Conservation (phyloP, 64 coral and sea anemone genomes). For the Montipora sp. region DNA sequence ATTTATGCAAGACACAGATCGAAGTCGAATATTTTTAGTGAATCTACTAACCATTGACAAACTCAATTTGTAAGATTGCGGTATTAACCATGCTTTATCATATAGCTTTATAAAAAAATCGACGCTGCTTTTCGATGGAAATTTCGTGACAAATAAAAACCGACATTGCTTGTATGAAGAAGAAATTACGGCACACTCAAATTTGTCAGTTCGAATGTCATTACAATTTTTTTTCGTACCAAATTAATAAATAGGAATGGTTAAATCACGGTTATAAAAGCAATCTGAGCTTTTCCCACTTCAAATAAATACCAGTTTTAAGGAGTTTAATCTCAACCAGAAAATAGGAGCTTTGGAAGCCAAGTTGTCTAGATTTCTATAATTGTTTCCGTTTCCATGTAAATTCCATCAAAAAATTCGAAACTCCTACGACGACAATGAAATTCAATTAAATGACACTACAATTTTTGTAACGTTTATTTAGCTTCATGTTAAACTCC, state of each 20-base stretch:
- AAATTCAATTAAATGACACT: neutral
- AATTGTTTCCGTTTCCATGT: neutral
- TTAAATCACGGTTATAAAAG: conserved; percentile 7
- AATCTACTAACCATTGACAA: no score
- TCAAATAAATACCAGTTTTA: conserved; percentile 1
- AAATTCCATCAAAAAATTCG: neutral
- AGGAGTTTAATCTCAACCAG: neutral
- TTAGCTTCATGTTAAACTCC: neutral
- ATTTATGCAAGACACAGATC: no score
- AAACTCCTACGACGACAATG: neutral
- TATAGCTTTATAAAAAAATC: no score
- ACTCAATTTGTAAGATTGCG: no score
- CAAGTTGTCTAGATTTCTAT: neutral
- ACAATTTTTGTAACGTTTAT: neutral
- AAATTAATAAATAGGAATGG: neutral
- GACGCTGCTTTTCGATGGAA: no score
- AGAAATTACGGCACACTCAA: no score
- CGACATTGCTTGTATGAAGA: no score
- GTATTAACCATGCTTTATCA: no score
- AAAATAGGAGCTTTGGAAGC: neutral
- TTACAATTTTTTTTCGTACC: no score
- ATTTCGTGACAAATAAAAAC: no score
- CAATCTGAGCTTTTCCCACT: neutral
- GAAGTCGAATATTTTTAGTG: no score
- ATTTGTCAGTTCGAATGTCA: no score